Evolutionary conservation across 2,797 vertebrate species (phyloP).

Genomic region (Microcaecilia unicolor): DNA sequence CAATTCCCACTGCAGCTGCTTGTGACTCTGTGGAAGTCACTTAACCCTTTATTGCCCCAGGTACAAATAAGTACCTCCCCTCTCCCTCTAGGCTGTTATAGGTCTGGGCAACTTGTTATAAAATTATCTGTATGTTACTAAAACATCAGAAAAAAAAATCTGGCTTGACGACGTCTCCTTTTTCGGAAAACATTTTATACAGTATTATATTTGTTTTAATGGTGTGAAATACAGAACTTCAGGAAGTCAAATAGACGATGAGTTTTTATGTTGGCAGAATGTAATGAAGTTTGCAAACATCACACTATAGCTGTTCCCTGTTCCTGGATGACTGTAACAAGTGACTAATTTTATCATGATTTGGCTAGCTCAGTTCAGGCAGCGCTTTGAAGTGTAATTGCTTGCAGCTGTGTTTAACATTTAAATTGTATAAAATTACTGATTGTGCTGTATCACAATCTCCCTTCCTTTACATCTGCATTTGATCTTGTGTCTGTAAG

Average conservation of each 20-base stretch:
- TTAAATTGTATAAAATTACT: not conserved
- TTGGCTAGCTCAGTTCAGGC: not conserved
- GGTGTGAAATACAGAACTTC: not conserved
- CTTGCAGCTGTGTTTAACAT: slow-evolving; percentile 10
- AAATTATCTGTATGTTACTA: too few species aligned
- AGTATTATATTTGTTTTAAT: not conserved
- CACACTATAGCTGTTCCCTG: not conserved
- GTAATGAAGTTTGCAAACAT: slow-evolving; percentile 3
- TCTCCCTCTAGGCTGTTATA: too few species aligned
- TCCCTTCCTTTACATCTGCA: too few species aligned
- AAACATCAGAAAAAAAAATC: not conserved
- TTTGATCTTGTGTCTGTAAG: too few species aligned
- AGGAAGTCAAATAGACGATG: slow-evolving; percentile 14
- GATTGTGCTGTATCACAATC: too few species aligned
- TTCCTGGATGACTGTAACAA: slow-evolving; percentile 7
- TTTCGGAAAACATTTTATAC: not conserved
- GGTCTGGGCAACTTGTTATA: too few species aligned
- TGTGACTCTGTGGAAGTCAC: too few species aligned
- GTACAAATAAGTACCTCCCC: too few species aligned
- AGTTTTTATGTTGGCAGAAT: slow-evolving; percentile 13
- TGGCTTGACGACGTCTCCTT: not conserved
- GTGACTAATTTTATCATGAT: slow-evolving; percentile 8
- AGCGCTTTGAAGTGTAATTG: slow-evolving; percentile 2
- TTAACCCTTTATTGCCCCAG: too few species aligned
- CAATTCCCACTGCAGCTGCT: too few species aligned